These are phyloP conservation scores for Tetragonula carbonaria DNA, from an alignment of 2,888 invertebrate genomes.

Conservation along the genomic window DNA sequence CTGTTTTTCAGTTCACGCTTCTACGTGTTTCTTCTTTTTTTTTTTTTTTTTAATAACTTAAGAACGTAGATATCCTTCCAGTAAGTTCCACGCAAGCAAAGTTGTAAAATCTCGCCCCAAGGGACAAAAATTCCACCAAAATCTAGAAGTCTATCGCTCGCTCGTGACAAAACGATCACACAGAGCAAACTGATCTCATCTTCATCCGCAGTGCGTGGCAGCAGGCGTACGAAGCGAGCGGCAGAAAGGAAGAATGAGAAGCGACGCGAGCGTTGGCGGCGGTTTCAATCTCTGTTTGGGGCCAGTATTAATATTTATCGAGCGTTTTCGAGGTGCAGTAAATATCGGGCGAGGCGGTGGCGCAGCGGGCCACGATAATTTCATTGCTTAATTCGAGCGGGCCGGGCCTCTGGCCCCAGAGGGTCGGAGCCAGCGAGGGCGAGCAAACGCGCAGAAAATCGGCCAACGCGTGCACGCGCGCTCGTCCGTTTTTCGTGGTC, in stretches of 20 bases:
- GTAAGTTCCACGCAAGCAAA: too few species aligned
- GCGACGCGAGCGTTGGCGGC: background rate
- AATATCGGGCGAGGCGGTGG: conserved; percentile 26
- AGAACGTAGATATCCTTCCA: too few species aligned
- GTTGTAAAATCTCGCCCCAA: too few species aligned
- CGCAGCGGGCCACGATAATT: conserved; percentile 47
- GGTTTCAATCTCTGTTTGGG: conserved; percentile 8
- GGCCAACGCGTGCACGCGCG: conserved; percentile 32
- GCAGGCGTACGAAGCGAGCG: background rate
- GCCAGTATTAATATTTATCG: conserved; percentile 58
- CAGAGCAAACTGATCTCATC: too few species aligned
- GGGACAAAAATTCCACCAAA: too few species aligned
- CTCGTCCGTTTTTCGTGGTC: conserved; percentile 48
- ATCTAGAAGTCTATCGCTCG: too few species aligned
- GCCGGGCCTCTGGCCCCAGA: conserved; percentile 17
- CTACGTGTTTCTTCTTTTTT: too few species aligned
- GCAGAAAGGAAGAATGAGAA: background rate
- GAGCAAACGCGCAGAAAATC: conserved; percentile 4
- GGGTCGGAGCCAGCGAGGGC: conserved; percentile 17
- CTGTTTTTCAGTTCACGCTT: too few species aligned
- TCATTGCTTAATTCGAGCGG: conserved; percentile 58
- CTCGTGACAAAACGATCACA: too few species aligned
- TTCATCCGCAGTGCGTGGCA: background rate
- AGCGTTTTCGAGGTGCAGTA: conserved; percentile 46
- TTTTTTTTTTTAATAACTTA: too few species aligned